Evolutionary conservation across 1,140 invertebrate species (phyloP), one percentile per base, ranked within the genome.

Genomic region (Maniola jurtina): DNA sequence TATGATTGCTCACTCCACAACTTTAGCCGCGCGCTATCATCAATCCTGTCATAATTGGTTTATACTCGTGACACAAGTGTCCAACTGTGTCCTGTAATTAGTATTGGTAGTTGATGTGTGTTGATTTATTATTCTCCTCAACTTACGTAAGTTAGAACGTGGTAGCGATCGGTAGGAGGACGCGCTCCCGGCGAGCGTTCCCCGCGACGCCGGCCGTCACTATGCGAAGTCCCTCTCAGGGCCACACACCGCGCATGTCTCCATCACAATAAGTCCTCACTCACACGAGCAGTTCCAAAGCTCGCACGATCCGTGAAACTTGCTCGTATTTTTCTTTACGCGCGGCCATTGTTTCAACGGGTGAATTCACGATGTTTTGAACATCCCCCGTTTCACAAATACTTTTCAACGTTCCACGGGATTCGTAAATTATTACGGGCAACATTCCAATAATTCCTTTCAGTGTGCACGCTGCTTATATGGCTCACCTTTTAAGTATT

Each of bases 131-230:
- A 52, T 40, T 52, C 48, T 66, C 55, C 70, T 60, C 73, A 76
- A 88, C 85, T 88, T 88, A 88, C 84, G 83, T 88, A 88, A 86
- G 85, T 84, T 80, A 64, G 64, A 48, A 72, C 76, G 76, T 66
- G 60, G 65, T 61, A 50, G 58, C 50, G 72, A 40, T 55, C 56
- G 73, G 40, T n/a, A 33, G 9, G 47, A 52, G 54, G 60, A 66
- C 57, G 70, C 42, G 66, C 52, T 34, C 61, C 62, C 47, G 64
- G 73, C 77, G 78, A 67, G 74, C 64, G 71, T 68, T 62, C 66
- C 64, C 68, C 72, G 79, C 76, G 76, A 73, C 77, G 82, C 73
- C 76, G 68, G 68, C 70, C 78, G 77, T 70, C 78, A 86, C 84
- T 83, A 73, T 83, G 75, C 74, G 72, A 66, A 61, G 66, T 61